phyloP scores from a whole-genome alignment of 2,888 invertebrate genomes.

The Dasypogon diadema region DNA sequence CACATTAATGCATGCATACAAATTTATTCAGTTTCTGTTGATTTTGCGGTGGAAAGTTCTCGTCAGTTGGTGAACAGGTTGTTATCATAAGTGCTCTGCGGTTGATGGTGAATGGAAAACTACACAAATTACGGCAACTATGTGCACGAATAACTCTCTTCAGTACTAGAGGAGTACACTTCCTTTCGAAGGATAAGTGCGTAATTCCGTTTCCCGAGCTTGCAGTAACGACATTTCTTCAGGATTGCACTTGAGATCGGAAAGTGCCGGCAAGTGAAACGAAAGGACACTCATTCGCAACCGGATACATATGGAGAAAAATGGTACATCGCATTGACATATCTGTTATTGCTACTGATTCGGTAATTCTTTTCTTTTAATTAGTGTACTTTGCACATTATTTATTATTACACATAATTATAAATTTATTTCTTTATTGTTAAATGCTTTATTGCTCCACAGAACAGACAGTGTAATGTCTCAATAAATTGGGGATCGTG shows the following conservation, averaged over 20 bases:
- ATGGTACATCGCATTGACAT: conserved; percentile 67
- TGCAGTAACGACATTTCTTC: not conserved
- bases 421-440: too few relatives aligned
- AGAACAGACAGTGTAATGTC: too few relatives aligned
- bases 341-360: conserved; percentile 56
- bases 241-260: not conserved
- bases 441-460: too few relatives aligned
- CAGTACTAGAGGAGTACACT: not conserved
- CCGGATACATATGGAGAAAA: conserved; percentile 17
- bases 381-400: too few relatives aligned
- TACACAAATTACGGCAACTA: not conserved
- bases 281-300: not conserved
- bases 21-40: not conserved
- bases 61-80: not conserved
- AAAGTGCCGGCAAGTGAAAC: not conserved
- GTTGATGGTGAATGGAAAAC: not conserved
- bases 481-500: too few relatives aligned
- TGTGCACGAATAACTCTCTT: not conserved
- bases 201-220: conserved; percentile 14
- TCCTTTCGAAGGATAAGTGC: conserved; percentile 6
- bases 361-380: conserved; percentile 54
- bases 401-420: too few relatives aligned
- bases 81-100: not conserved
- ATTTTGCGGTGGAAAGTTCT: not conserved
- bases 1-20: not conserved